Percentiles rank a stretch among this genome's conserved stretches.
Evolutionary conservation across 2,888 invertebrate genomes (phyloP).

Genomic region (Eretmocerus hayati): DNA sequence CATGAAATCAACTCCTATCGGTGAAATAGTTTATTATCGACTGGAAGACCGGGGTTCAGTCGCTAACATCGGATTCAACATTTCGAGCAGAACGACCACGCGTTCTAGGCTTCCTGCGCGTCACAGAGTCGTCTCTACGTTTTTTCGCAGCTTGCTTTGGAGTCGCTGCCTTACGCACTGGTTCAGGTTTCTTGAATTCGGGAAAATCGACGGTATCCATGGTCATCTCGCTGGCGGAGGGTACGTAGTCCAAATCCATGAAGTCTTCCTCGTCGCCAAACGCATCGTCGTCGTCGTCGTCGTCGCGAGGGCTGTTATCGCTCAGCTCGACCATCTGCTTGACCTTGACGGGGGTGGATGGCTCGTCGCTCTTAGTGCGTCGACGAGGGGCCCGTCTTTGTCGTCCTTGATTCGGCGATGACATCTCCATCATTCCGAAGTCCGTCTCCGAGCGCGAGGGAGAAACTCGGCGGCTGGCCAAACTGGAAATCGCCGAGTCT

Average conservation of each 20-base stretch:
- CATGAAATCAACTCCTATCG: slow-evolving; percentile 3
- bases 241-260: neutral
- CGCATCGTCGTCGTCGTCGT: neutral
- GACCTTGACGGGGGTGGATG: neutral
- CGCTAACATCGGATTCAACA: slow-evolving; percentile 31
- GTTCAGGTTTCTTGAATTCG: slow-evolving; percentile 27
- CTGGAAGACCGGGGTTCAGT: slow-evolving; percentile 17
- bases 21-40: neutral
- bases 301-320: neutral
- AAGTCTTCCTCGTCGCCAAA: slow-evolving; percentile 2
- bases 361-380: slow-evolving; percentile 11
- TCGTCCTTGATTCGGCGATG: neutral
- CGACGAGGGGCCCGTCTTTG: slow-evolving; percentile 5
- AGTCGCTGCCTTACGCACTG: neutral
- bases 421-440: slow-evolving; percentile 3
- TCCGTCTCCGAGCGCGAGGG: slow-evolving; percentile 11
- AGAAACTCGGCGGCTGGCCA: slow-evolving; percentile 22
- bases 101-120: slow-evolving; percentile 22
- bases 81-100: slow-evolving; percentile 17
- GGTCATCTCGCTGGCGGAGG: slow-evolving; percentile 19
- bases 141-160: slow-evolving; percentile 2
- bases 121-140: slow-evolving; percentile 8
- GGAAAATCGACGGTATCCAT: slow-evolving; percentile 15
- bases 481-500: slow-evolving; percentile 45
- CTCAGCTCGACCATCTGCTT: neutral